phyloP scores from a whole-genome alignment of 2,888 invertebrate genomes.

The Idaea biselata region DNA sequence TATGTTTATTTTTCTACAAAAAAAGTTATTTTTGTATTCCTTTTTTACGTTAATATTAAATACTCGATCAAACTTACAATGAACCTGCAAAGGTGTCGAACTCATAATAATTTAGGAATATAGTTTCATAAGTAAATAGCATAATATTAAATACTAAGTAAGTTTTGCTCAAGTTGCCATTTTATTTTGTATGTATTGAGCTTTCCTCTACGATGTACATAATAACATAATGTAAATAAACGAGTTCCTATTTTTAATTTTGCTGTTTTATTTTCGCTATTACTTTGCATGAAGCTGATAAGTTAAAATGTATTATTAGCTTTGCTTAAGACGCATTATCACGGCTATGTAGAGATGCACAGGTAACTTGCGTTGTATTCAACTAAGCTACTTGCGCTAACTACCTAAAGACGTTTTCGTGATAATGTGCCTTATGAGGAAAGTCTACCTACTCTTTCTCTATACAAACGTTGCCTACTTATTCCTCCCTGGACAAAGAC shows the following conservation, averaged over 20 bases:
- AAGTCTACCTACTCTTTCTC: no score
- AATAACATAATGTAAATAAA: constrained; percentile 74
- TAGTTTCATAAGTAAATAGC: neutral
- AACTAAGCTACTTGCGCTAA: no score
- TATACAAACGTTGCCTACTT: no score
- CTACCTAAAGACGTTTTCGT: no score
- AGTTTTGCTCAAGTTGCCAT: constrained; percentile 77
- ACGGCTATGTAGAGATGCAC: no score
- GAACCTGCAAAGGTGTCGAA: neutral
- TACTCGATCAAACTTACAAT: neutral
- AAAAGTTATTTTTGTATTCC: neutral
- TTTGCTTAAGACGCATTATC: no score
- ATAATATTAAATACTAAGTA: constrained; percentile 36
- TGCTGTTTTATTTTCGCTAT: constrained; percentile 50
- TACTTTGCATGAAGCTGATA: constrained; percentile 4
- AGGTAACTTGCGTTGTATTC: no score
- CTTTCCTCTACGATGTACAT: constrained; percentile 58
- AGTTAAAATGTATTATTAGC: neutral
- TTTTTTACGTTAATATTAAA: neutral
- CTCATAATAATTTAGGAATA: neutral
- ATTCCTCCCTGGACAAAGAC: no score
- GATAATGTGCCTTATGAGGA: no score
- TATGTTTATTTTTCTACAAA: neutral
- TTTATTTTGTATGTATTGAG: constrained; percentile 47
- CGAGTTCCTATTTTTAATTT: constrained; percentile 71